phyloP scores from a whole-genome alignment of 2,888 invertebrate genomes.

The Elegia similella region DNA sequence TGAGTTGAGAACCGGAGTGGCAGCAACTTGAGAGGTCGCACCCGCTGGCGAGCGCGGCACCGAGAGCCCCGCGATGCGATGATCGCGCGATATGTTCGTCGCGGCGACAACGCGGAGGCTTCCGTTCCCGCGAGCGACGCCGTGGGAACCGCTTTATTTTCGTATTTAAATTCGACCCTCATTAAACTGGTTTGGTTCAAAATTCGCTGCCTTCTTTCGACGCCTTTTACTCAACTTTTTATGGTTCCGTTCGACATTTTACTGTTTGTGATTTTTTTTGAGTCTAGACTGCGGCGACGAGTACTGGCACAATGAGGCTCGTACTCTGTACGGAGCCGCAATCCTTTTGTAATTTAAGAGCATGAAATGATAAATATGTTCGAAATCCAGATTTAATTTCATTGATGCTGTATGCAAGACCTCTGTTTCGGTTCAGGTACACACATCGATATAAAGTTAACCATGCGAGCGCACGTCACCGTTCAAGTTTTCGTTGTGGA shows the following conservation, averaged over 20 bases:
- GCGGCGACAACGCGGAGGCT: conserved; percentile 65
- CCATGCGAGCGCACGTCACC: not conserved
- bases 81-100: conserved; percentile 41
- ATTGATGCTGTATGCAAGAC: conserved; percentile 22
- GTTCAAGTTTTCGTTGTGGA: conserved; percentile 32
- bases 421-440: not conserved
- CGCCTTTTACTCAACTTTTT: conserved; percentile 81
- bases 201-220: conserved; percentile 81
- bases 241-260: conserved; percentile 80
- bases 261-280: conserved; percentile 66
- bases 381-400: conserved; percentile 21
- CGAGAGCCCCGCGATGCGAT: conserved; percentile 35
- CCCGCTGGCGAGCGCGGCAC: conserved; percentile 29
- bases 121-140: conserved; percentile 79
- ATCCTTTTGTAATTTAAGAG: conserved; percentile 52
- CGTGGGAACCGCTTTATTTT: conserved; percentile 80
- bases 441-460: not conserved
- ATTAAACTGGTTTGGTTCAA: conserved; percentile 80
- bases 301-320: conserved; percentile 49
- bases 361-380: conserved; percentile 20
- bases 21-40: conserved; percentile 15
- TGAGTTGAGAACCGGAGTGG: not conserved
- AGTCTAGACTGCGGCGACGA: conserved; percentile 62
- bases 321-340: conserved; percentile 48
- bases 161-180: conserved; percentile 81